These are phyloP conservation scores for Varanus salvator DNA, from an alignment of 2,113 vertebrate species.

Conservation along the genomic window DNA sequence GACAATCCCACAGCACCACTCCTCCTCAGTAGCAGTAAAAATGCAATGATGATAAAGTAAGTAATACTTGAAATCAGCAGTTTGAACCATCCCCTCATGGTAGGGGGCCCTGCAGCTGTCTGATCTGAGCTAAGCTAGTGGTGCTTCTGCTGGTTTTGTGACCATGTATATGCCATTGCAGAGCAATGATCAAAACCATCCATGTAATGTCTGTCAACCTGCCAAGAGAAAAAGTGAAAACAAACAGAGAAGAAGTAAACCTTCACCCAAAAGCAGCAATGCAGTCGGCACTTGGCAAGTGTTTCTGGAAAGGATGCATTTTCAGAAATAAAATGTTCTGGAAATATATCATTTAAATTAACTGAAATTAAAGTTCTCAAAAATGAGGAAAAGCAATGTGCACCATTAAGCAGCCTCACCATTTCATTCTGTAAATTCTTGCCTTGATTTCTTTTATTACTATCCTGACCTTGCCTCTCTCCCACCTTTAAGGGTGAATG, in stretches of 20 bases:
- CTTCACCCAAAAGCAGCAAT: slow-evolving; percentile 6
- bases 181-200: not conserved
- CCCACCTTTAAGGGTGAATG: not conserved
- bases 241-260: not conserved
- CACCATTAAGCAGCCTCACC: not conserved
- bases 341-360: too few relatives aligned
- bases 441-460: not conserved
- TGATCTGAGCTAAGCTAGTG: not conserved
- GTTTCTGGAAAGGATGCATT: not conserved
- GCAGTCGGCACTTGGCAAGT: too few relatives aligned
- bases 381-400: not conserved
- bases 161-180: not conserved
- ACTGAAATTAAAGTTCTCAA: not conserved
- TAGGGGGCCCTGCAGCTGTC: not conserved
- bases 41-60: too few relatives aligned
- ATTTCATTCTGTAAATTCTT: slow-evolving; percentile 22
- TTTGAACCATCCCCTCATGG: too few relatives aligned
- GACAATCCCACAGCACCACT: too few relatives aligned
- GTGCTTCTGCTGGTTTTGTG: not conserved
- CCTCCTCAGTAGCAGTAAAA: too few relatives aligned
- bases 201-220: not conserved
- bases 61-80: too few relatives aligned
- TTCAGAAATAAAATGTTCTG: too few relatives aligned
- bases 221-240: not conserved
- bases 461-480: not conserved